phyloP scores from a whole-genome alignment of 2,888 invertebrate species.

The Dicycla oo region DNA sequence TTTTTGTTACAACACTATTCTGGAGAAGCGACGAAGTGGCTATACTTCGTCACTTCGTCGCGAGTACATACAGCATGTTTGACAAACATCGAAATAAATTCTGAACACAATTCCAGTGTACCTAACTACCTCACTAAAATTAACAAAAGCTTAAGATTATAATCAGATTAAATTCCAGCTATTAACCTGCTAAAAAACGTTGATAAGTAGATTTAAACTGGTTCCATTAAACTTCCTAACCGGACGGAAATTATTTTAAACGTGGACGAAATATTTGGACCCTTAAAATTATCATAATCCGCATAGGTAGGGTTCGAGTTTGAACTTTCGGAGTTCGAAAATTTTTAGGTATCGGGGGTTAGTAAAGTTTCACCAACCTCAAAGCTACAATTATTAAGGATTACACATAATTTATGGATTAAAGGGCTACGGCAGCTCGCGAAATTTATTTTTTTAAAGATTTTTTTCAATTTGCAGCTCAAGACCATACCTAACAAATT shows the following conservation, averaged over 20 bases:
- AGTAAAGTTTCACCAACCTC: background rate
- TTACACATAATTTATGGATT: slow-evolving; percentile 14
- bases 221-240: slow-evolving; percentile 76
- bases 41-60: no score
- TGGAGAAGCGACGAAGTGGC: no score
- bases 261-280: slow-evolving; percentile 82
- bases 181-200: slow-evolving; percentile 68
- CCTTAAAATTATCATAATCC: slow-evolving; percentile 85
- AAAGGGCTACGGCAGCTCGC: no score
- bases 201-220: slow-evolving; percentile 80
- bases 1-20: no score
- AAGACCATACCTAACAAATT: no score
- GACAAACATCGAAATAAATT: background rate
- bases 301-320: slow-evolving; percentile 55
- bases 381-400: slow-evolving; percentile 21
- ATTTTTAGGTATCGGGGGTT: slow-evolving; percentile 30
- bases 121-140: slow-evolving; percentile 1
- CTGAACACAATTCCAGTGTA: background rate
- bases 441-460: no score
- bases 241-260: slow-evolving; percentile 84
- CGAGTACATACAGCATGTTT: no score
- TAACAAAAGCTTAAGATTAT: slow-evolving; percentile 22
- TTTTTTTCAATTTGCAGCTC: no score
- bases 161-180: slow-evolving; percentile 59
- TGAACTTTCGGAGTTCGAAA: slow-evolving; percentile 15